Conservation (phyloP, 2,797 vertebrate species). For the Orientallactaga sibirica region DNA sequence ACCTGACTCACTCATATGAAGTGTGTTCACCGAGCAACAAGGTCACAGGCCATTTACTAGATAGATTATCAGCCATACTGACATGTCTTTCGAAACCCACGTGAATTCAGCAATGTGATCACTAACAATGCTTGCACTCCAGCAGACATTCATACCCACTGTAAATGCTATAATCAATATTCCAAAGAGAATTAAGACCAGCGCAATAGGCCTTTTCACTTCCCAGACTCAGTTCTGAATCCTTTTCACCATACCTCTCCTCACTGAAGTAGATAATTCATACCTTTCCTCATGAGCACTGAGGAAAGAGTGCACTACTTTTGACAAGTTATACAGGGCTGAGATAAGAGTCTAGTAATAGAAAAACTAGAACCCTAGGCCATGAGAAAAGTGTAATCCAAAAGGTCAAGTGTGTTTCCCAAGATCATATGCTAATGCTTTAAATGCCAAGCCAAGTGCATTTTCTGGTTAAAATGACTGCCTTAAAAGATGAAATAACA, state of each 20-base stretch:
- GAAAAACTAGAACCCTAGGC: neutral
- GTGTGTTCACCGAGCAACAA: neutral
- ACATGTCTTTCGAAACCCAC: slow-evolving; percentile 13
- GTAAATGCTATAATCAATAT: slow-evolving; percentile 29
- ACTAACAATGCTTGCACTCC: slow-evolving; percentile 10
- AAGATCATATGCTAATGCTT: neutral
- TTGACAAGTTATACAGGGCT: neutral
- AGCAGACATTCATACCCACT: slow-evolving; percentile 14
- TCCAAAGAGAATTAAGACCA: neutral
- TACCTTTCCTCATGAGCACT: neutral
- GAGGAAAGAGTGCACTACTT: neutral
- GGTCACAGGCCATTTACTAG: neutral
- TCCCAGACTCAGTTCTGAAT: neutral
- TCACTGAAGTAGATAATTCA: neutral
- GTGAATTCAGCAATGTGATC: slow-evolving; percentile 26
- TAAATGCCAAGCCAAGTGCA: neutral
- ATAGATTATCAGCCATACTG: neutral
- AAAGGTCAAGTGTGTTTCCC: slow-evolving; percentile 40
- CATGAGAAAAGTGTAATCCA: slow-evolving; percentile 3
- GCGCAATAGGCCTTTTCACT: neutral
- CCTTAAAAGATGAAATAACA: slow-evolving; percentile 40
- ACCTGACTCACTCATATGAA: neutral
- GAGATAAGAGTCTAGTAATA: slow-evolving; percentile 29
- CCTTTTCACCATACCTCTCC: neutral
- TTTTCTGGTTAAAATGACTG: neutral